These are phyloP conservation scores for Drosophila ironensis DNA, from an alignment of 1,140 invertebrate species.

Conservation along the genomic window DNA sequence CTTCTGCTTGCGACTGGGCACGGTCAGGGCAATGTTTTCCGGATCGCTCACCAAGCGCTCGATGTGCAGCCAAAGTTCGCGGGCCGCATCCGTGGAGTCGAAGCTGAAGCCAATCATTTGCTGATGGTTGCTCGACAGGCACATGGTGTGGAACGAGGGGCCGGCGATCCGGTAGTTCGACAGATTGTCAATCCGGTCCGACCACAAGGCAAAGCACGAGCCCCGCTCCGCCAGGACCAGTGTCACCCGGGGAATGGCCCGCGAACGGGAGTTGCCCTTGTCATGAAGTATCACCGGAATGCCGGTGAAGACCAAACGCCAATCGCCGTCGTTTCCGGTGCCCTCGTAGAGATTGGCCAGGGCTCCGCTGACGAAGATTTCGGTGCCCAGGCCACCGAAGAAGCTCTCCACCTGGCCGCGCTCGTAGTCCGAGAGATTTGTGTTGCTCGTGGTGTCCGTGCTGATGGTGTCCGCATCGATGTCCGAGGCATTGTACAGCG, in stretches of 20 bases:
- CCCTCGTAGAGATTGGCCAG: conserved; percentile 91
- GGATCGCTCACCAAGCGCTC: conserved; percentile 89
- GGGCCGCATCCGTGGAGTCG: conserved; percentile 88
- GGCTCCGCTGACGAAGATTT: conserved; percentile 90
- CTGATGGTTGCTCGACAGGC: conserved; percentile 84
- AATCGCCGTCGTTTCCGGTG: conserved; percentile 84
- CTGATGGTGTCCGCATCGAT: conserved; percentile 77
- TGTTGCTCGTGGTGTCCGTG: conserved; percentile 81
- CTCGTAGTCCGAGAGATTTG: conserved; percentile 86
- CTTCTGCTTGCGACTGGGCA: conserved; percentile 84
- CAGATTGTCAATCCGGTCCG: conserved; percentile 90
- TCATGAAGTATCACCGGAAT: conserved; percentile 92
- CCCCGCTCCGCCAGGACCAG: conserved; percentile 91
- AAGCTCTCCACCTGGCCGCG: conserved; percentile 90
- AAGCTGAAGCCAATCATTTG: conserved; percentile 88
- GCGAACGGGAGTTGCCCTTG: conserved; percentile 87
- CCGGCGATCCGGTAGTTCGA: conserved; percentile 86
- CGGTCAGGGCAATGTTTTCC: conserved; percentile 90
- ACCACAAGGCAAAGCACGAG: conserved; percentile 93
- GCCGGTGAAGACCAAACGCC: conserved; percentile 90
- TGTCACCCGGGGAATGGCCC: conserved; percentile 88
- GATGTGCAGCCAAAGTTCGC: conserved; percentile 87
- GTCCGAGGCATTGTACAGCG: conserved; percentile 72
- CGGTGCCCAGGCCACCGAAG: conserved; percentile 90
- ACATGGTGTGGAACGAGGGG: conserved; percentile 92